Evolutionary conservation across 2,113 vertebrate genomes (phyloP).

Genomic region (Strix uralensis): DNA sequence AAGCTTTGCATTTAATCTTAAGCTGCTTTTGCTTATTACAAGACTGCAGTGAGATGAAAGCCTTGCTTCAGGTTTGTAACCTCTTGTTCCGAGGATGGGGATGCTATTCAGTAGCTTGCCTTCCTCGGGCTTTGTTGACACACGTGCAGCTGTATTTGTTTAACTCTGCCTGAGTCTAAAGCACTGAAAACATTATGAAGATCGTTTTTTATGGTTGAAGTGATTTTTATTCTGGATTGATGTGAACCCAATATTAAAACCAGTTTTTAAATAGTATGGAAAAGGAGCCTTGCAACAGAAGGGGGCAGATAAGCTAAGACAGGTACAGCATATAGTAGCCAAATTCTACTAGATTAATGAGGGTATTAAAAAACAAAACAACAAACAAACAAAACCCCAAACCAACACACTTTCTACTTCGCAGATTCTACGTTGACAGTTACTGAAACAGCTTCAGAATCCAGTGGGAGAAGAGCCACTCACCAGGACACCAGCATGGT

Average conservation of each 20-base stretch:
- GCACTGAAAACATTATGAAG: not conserved
- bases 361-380: not conserved
- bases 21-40: not conserved
- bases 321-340: not conserved
- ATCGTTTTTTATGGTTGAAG: not conserved
- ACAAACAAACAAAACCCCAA: too few species aligned
- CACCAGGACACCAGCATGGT: not conserved
- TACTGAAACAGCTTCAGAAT: not conserved
- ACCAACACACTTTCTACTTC: not conserved
- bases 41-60: not conserved
- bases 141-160: not conserved
- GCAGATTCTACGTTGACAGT: slow-evolving; percentile 26
- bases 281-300: not conserved
- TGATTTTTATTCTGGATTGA: not conserved
- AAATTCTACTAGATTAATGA: not conserved
- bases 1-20: not conserved
- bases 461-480: not conserved
- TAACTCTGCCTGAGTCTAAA: not conserved
- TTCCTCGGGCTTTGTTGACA: not conserved
- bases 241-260: not conserved
- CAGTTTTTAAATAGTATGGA: not conserved
- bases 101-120: not conserved
- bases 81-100: not conserved
- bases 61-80: not conserved
- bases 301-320: not conserved